phyloP scores from a whole-genome alignment of 2,797 vertebrate genomes.

The Pelodytes ibericus region DNA sequence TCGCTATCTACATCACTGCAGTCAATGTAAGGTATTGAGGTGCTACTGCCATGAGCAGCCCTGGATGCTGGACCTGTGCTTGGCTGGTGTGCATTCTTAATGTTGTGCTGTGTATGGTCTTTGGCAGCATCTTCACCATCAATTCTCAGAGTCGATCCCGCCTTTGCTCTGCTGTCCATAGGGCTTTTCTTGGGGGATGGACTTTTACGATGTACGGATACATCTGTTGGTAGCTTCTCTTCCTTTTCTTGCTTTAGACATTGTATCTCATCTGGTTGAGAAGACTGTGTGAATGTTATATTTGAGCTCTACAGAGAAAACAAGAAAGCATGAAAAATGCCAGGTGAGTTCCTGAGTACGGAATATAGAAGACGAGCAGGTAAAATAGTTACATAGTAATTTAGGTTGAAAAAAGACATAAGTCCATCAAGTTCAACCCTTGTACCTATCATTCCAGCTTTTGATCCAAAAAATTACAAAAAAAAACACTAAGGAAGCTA shows the following conservation, averaged over 20 bases:
- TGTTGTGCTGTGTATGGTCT: slow-evolving; percentile 71
- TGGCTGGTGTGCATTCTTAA: slow-evolving; percentile 78
- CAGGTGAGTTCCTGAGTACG: too few species aligned
- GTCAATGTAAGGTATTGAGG: slow-evolving; percentile 85
- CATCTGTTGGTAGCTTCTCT: slow-evolving; percentile 72
- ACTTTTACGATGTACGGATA: slow-evolving; percentile 64
- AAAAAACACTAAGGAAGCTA: too few species aligned
- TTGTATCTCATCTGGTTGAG: slow-evolving; percentile 69
- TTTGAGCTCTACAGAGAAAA: slow-evolving; percentile 70
- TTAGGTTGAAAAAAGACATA: too few species aligned
- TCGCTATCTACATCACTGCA: slow-evolving; percentile 86
- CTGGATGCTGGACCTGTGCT: slow-evolving; percentile 92
- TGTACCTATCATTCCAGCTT: too few species aligned
- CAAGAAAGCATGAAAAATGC: not conserved
- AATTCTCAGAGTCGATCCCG: slow-evolving; percentile 64
- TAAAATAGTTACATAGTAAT: too few species aligned
- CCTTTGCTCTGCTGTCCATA: slow-evolving; percentile 66
- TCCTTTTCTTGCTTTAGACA: slow-evolving; percentile 77
- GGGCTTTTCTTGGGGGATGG: slow-evolving; percentile 69
- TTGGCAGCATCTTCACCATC: slow-evolving; percentile 71
- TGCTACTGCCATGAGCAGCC: slow-evolving; percentile 80
- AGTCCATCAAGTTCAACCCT: too few species aligned
- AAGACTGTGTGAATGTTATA: slow-evolving; percentile 67
- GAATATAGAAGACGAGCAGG: too few species aligned
- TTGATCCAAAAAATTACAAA: too few species aligned